These are phyloP conservation scores for Argynnis bischoffii DNA, from an alignment of 2,888 invertebrate genomes.

Conservation along the genomic window DNA sequence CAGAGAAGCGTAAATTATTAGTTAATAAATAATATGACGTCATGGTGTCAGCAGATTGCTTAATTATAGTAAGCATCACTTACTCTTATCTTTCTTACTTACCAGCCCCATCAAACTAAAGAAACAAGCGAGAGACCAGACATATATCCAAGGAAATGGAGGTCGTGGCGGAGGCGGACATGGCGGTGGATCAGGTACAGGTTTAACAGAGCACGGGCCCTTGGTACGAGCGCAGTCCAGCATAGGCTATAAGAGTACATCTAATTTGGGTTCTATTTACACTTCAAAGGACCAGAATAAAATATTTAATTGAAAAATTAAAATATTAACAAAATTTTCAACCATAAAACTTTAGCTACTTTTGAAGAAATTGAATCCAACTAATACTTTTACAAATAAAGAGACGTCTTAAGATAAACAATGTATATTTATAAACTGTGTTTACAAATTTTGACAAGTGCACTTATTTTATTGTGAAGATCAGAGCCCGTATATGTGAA, in stretches of 20 bases:
- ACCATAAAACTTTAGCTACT: too few relatives aligned
- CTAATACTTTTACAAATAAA: neutral
- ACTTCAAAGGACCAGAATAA: neutral
- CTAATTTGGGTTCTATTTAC: neutral
- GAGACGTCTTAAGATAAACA: neutral
- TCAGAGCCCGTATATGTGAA: slow-evolving; percentile 56
- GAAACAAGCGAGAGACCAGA: slow-evolving; percentile 53
- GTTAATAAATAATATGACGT: neutral
- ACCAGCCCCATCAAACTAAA: slow-evolving; percentile 63
- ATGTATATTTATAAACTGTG: slow-evolving; percentile 13
- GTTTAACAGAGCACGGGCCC: slow-evolving; percentile 58
- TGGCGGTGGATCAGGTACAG: slow-evolving; percentile 55
- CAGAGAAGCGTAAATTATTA: too few relatives aligned
- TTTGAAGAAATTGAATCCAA: too few relatives aligned
- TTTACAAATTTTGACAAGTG: slow-evolving; percentile 1
- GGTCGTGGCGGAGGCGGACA: slow-evolving; percentile 62
- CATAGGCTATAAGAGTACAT: slow-evolving; percentile 61
- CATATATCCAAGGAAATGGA: slow-evolving; percentile 67
- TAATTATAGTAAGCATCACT: neutral
- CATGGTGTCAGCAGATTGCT: neutral
- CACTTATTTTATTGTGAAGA: slow-evolving; percentile 41
- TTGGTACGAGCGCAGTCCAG: slow-evolving; percentile 57
- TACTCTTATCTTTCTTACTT: slow-evolving; percentile 41
- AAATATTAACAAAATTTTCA: neutral
- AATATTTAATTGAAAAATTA: neutral